Evolutionary conservation across 2,113 vertebrate species (phyloP).

Genomic region (Dicerorhinus sumatrensis): DNA sequence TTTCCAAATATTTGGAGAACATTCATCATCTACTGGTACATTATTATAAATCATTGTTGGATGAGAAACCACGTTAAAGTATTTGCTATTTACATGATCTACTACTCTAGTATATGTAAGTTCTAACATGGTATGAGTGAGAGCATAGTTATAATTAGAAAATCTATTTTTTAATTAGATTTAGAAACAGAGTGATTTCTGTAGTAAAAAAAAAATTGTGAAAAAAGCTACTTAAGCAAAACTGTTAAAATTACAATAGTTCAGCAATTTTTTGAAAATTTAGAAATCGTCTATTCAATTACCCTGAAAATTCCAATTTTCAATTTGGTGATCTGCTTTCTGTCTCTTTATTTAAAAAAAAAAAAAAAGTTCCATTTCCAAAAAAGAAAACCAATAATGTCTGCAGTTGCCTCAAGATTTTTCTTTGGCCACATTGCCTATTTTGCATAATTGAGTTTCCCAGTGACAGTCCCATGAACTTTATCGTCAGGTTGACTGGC

Average conservation of each 20-base stretch:
- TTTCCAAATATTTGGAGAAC: constrained; percentile 19
- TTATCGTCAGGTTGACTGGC: constrained; percentile 29
- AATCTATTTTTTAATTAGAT: constrained; percentile 55
- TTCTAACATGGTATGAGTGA: constrained; percentile 20
- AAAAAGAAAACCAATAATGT: constrained; percentile 53
- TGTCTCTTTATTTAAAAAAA: constrained; percentile 12
- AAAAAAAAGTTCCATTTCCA: background rate
- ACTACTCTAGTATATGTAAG: background rate
- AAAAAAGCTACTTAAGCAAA: background rate
- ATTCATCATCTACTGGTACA: background rate
- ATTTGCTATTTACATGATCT: constrained; percentile 11
- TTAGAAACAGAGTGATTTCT: constrained; percentile 35
- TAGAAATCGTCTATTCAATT: background rate
- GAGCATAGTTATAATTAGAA: constrained; percentile 29
- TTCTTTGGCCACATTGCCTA: constrained; percentile 28
- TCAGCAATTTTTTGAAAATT: background rate
- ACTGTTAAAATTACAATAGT: background rate
- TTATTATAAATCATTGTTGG: background rate
- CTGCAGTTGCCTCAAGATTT: constrained; percentile 54
- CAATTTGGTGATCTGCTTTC: background rate
- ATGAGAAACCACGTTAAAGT: constrained; percentile 1
- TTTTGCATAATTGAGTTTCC: constrained; percentile 59
- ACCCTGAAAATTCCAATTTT: background rate
- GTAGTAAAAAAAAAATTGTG: background rate
- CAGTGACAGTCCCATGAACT: constrained; percentile 35